Conservation (phyloP, 2,797 vertebrate genomes). For the Lutjanus argentimaculatus region DNA sequence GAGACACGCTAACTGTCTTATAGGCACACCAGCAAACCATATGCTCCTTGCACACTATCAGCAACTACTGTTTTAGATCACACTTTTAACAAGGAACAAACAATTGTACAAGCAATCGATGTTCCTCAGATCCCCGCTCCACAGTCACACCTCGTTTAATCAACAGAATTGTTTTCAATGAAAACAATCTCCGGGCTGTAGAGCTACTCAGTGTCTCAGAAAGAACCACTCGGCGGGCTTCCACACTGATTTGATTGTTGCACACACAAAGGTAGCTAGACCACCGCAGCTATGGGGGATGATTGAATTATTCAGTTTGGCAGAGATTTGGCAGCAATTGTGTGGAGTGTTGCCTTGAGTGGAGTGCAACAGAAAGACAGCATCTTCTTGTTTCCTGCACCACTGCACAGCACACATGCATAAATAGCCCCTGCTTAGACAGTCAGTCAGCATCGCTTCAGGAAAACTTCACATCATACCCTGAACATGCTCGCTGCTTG, state of each 20-base stretch:
- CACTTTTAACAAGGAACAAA: slow-evolving; percentile 85
- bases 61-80: slow-evolving; percentile 80
- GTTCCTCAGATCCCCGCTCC: slow-evolving; percentile 79
- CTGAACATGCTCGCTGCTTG: slow-evolving; percentile 81
- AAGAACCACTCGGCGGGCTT: slow-evolving; percentile 77
- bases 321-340: slow-evolving; percentile 87
- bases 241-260: slow-evolving; percentile 84
- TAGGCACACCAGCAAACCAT: slow-evolving; percentile 39
- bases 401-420: slow-evolving; percentile 89
- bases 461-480: slow-evolving; percentile 84
- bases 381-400: slow-evolving; percentile 88
- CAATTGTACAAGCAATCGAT: slow-evolving; percentile 83
- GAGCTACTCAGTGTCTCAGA: slow-evolving; percentile 81
- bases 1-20: slow-evolving; percentile 26
- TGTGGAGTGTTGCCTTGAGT: slow-evolving; percentile 87
- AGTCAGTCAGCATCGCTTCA: slow-evolving; percentile 74
- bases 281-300: slow-evolving; percentile 79
- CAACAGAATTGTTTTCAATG: slow-evolving; percentile 86
- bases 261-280: slow-evolving; percentile 83
- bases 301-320: slow-evolving; percentile 91
- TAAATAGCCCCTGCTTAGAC: slow-evolving; percentile 87
- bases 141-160: slow-evolving; percentile 86
- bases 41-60: slow-evolving; percentile 61
- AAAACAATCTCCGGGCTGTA: slow-evolving; percentile 83
- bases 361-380: slow-evolving; percentile 80